phyloP scores from a whole-genome alignment of 2,113 vertebrate species.

The Ptyas mucosa region DNA sequence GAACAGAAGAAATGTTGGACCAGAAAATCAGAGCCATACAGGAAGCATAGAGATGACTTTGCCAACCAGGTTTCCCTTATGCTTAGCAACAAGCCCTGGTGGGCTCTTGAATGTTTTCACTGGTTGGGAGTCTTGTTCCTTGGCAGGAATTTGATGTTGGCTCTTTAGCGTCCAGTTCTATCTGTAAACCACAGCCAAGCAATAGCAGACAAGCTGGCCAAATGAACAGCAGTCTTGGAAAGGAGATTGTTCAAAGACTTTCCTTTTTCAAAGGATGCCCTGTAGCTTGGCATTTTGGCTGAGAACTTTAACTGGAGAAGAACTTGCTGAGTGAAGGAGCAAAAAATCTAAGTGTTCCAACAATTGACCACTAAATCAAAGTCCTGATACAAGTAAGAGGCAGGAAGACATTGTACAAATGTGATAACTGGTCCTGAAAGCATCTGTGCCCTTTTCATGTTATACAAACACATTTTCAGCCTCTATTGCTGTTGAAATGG shows the following conservation, averaged over 20 bases:
- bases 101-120: constrained; percentile 62
- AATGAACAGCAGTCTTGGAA: constrained; percentile 68
- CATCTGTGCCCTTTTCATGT: not conserved
- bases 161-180: constrained; percentile 65
- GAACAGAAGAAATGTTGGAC: constrained; percentile 43
- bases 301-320: constrained; percentile 25
- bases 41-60: constrained; percentile 56
- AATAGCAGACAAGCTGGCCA: constrained; percentile 53
- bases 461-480: not conserved
- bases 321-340: constrained; percentile 12
- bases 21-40: constrained; percentile 60
- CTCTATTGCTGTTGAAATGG: not conserved
- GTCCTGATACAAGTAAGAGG: not conserved
- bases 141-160: constrained; percentile 67
- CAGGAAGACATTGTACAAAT: not conserved
- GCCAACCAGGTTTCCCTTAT: constrained; percentile 66
- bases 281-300: constrained; percentile 54
- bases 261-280: constrained; percentile 64
- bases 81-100: constrained; percentile 61
- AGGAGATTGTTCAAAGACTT: constrained; percentile 48
- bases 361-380: not conserved
- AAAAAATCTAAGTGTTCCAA: not conserved
- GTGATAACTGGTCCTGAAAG: not conserved
- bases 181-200: constrained; percentile 63
- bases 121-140: constrained; percentile 65